These are phyloP conservation scores for Amblyteles armatorius DNA, from an alignment of 2,888 invertebrate species.

Conservation along the genomic window DNA sequence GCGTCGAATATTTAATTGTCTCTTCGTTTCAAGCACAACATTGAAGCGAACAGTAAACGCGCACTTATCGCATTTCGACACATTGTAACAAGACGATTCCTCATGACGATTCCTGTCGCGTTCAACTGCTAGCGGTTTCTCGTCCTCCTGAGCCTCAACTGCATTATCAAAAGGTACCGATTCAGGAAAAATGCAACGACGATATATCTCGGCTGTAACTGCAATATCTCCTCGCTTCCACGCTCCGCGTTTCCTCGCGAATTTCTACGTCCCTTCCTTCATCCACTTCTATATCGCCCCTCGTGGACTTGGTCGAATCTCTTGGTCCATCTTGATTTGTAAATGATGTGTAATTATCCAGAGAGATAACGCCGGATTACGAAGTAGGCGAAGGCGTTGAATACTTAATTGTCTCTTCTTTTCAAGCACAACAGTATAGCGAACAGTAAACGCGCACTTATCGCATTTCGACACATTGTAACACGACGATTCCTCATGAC, in stretches of 20 bases:
- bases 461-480: neutral
- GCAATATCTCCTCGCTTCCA: conserved; percentile 32
- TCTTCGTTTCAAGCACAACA: too few relatives aligned
- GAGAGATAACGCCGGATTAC: neutral
- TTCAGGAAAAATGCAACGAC: conserved; percentile 54
- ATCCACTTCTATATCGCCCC: conserved; percentile 3
- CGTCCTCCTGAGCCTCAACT: conserved; percentile 10
- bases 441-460: neutral
- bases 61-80: neutral
- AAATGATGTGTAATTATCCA: neutral
- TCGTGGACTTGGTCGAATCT: neutral
- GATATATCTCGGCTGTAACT: conserved; percentile 63
- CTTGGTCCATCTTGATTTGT: neutral
- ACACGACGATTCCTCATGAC: neutral
- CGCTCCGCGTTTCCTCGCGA: conserved; percentile 27
- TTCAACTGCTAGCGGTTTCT: neutral
- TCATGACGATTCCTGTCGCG: neutral
- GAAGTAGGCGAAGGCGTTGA: neutral
- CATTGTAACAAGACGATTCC: neutral
- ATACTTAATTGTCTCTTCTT: too few relatives aligned
- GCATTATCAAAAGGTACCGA: conserved; percentile 16
- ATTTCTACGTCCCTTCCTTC: conserved; percentile 21
- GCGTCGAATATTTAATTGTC: neutral
- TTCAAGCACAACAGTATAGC: too few relatives aligned
- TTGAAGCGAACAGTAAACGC: too few relatives aligned